phyloP scores from a whole-genome alignment of 2,113 vertebrate genomes.

The Pteruthius melanotis region DNA sequence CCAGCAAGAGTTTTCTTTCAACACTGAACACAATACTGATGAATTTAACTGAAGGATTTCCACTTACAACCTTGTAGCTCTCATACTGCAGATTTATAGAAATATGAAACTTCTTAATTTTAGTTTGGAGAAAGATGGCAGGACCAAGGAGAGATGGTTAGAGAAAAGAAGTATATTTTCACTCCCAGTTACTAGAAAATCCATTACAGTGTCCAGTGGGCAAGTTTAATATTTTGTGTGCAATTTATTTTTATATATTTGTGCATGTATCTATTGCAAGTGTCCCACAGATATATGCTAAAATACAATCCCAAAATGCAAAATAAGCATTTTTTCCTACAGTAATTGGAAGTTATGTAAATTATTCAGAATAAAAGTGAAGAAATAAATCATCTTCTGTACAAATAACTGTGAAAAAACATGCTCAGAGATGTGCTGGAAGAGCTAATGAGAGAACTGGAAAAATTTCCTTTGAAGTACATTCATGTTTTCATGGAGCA shows the following conservation, averaged over 20 bases:
- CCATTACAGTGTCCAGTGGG: constrained; percentile 12
- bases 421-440: background rate
- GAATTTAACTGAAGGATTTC: background rate
- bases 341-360: background rate
- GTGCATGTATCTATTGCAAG: background rate
- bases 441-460: background rate
- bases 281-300: background rate
- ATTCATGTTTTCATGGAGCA: background rate
- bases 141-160: background rate
- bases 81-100: background rate
- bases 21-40: background rate
- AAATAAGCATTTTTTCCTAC: background rate
- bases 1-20: background rate
- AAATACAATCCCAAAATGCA: constrained; percentile 1
- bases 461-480: background rate
- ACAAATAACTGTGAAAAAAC: background rate
- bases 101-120: background rate
- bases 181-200: constrained; percentile 37
- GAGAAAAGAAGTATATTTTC: background rate
- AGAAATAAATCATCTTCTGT: background rate
- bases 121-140: background rate
- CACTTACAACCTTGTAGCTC: background rate
- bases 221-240: background rate
- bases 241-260: background rate
- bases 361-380: constrained; percentile 34